A percentile compares a stretch with the other conserved stretches of the same genome.
Evolutionary conservation across 2,888 invertebrate genomes (phyloP).

Genomic region (Drepanosiphum platanoidis): DNA sequence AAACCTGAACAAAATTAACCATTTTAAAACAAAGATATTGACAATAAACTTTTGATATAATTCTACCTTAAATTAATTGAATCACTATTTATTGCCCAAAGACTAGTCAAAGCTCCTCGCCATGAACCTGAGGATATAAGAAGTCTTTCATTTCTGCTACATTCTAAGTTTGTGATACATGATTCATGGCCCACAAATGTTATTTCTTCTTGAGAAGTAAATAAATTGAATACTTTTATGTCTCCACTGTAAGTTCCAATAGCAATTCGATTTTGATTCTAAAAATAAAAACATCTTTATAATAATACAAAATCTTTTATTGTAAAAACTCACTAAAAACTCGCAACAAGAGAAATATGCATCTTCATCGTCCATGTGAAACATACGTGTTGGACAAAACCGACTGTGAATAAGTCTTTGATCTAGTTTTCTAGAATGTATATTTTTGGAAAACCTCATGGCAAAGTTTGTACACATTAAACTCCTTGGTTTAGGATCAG

Average conservation of each 20-base stretch:
- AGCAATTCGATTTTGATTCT: conserved; percentile 74
- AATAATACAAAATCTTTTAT: neutral
- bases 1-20: conserved; percentile 69
- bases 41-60: conserved; percentile 58
- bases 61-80: conserved; percentile 74
- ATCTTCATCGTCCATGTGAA: conserved; percentile 77
- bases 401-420: conserved; percentile 85
- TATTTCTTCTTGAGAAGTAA: conserved; percentile 74
- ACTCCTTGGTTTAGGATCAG: conserved; percentile 80
- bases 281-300: conserved; percentile 29
- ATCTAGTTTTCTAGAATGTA: conserved; percentile 77
- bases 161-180: conserved; percentile 83
- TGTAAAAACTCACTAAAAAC: conserved; percentile 69
- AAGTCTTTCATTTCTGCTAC: conserved; percentile 79
- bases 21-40: conserved; percentile 26
- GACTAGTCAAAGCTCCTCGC: conserved; percentile 82
- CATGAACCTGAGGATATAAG: conserved; percentile 88
- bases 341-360: conserved; percentile 81
- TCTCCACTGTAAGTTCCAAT: conserved; percentile 93
- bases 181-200: conserved; percentile 86
- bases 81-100: conserved; percentile 78
- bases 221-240: conserved; percentile 81
- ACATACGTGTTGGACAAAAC: conserved; percentile 80
- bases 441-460: conserved; percentile 71
- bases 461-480: conserved; percentile 79